A percentile compares a stretch with the other conserved stretches of the same genome.
Evolutionary conservation across 2,797 vertebrate genomes (phyloP).

Genomic region (Moxostoma hubbsi): DNA sequence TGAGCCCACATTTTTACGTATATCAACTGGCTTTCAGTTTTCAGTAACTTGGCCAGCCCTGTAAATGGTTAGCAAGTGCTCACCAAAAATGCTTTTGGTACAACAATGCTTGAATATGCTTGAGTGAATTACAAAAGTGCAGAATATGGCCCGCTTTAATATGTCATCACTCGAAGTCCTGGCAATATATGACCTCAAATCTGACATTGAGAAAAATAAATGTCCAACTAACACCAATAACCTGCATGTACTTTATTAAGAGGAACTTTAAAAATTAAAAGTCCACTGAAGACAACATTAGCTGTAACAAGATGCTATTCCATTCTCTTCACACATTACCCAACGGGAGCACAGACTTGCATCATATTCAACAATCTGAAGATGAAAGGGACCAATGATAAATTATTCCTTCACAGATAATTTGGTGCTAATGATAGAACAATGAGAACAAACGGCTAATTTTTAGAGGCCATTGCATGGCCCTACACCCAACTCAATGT

Average conservation of each 20-base stretch:
- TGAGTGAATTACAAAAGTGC: background rate
- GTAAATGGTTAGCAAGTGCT: too few species aligned
- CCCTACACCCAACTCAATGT: conserved; percentile 31
- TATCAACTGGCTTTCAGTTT: too few species aligned
- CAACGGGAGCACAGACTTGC: conserved; percentile 57
- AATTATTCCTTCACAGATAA: conserved; percentile 71
- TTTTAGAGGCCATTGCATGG: conserved; percentile 53
- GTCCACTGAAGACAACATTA: conserved; percentile 44
- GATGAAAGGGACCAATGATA: conserved; percentile 62
- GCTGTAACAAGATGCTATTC: conserved; percentile 49
- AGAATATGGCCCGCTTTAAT: background rate
- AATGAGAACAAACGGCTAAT: conserved; percentile 64
- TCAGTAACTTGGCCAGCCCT: too few species aligned
- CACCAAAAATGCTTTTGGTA: background rate
- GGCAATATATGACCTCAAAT: background rate
- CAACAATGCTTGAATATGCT: background rate
- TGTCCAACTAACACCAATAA: background rate
- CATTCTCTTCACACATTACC: conserved; percentile 50
- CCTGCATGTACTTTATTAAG: conserved; percentile 36
- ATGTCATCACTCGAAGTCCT: background rate
- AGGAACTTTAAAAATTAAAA: background rate
- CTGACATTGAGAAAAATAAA: too few species aligned
- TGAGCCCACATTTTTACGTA: too few species aligned
- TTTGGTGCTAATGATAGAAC: conserved; percentile 69
- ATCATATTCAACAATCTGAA: conserved; percentile 61